A percentile compares a stretch with the other conserved stretches of the same genome.
Conservation (phyloP, 2,113 vertebrate species). For the Motacilla alba region DNA sequence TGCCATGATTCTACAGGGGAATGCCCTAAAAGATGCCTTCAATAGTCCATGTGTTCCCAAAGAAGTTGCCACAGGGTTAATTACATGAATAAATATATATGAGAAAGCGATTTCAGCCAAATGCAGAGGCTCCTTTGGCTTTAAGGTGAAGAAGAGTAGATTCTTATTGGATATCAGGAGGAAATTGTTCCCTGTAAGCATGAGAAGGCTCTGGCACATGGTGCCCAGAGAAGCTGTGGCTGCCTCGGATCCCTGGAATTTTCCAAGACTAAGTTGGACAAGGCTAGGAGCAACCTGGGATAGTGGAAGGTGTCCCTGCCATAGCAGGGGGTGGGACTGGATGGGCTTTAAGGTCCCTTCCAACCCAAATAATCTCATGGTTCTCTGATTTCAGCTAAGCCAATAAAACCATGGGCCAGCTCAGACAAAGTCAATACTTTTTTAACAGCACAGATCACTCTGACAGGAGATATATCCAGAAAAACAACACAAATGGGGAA, state of each 20-base stretch:
- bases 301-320: not conserved
- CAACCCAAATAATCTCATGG: not conserved
- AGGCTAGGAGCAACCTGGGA: not conserved
- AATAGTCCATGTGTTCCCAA: not conserved
- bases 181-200: not conserved
- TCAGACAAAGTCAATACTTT: not conserved
- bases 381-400: not conserved
- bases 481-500: not conserved
- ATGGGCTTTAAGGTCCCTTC: not conserved
- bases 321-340: not conserved
- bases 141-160: not conserved
- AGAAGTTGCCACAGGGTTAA: not conserved
- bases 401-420: not conserved
- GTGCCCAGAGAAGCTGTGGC: not conserved
- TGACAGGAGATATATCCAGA: not conserved
- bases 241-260: not conserved
- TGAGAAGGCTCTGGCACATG: not conserved
- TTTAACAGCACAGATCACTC: not conserved
- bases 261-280: not conserved
- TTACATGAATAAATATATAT: not conserved
- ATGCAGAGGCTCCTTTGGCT: not conserved
- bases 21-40: not conserved
- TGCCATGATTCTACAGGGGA: not conserved
- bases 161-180: not conserved
- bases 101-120: not conserved